Conservation (phyloP, 2,888 invertebrate genomes). For the Corbicula japonica region DNA sequence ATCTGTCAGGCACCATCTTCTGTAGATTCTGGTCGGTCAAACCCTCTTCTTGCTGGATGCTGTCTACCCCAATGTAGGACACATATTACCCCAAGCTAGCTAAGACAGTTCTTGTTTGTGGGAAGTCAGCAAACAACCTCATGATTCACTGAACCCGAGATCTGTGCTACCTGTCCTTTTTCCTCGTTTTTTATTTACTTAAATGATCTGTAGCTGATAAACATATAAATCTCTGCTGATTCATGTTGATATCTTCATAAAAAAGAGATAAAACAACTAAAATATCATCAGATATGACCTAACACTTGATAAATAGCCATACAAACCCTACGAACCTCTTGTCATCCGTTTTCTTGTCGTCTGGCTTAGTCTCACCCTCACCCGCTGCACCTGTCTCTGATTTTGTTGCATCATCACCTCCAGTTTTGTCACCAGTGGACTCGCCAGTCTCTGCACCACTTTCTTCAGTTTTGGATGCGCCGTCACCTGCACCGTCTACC, state of each 20-base stretch:
- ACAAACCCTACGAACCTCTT: conserved; percentile 81
- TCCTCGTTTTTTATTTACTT: no score
- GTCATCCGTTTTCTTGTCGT: conserved; percentile 65
- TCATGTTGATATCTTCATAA: conserved; percentile 9
- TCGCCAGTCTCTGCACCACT: conserved; percentile 72
- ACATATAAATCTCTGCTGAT: no score
- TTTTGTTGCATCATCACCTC: conserved; percentile 46
- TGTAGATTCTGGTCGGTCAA: no score
- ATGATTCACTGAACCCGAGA: conserved; percentile 43
- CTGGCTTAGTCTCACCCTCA: conserved; percentile 53
- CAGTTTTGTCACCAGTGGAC: conserved; percentile 12
- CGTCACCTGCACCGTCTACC: conserved; percentile 31
- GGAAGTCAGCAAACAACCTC: conserved; percentile 34
- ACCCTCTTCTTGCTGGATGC: no score
- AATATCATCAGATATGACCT: conserved; percentile 4
- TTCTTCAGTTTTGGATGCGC: conserved; percentile 59
- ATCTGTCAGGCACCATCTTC: no score
- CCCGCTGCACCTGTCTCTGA: conserved; percentile 33
- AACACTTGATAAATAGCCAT: conserved; percentile 62
- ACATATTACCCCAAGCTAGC: no score
- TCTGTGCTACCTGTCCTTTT: conserved; percentile 23
- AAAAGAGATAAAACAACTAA: conserved; percentile 16
- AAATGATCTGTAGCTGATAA: not conserved
- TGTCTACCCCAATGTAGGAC: no score
- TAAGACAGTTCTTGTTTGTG: no score